phyloP scores from a whole-genome alignment of 2,888 invertebrate species.

The Cerastoderma edule region DNA sequence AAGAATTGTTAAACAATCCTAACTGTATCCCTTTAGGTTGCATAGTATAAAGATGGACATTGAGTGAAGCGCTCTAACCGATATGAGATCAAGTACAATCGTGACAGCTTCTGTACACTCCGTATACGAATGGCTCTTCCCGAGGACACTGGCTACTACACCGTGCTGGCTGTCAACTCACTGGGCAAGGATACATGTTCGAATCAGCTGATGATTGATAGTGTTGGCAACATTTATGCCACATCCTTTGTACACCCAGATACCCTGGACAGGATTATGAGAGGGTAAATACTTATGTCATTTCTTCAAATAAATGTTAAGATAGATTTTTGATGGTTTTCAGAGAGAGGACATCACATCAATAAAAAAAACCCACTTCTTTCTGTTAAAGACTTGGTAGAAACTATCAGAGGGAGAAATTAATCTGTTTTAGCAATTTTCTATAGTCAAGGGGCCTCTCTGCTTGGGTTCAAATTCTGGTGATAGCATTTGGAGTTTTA shows the following conservation, averaged over 20 bases:
- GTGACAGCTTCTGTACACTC: conserved; percentile 94
- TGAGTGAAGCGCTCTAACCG: conserved; percentile 91
- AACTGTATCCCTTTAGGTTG: conserved; percentile 86
- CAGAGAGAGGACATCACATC: neutral
- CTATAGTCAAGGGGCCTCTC: no score
- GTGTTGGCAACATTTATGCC: conserved; percentile 80
- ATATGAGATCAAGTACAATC: conserved; percentile 89
- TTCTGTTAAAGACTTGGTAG: no score
- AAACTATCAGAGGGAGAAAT: no score
- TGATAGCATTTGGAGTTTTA: no score
- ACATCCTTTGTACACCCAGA: conserved; percentile 83
- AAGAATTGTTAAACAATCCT: no score
- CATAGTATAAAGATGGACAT: conserved; percentile 99
- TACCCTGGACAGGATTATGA: conserved; percentile 80
- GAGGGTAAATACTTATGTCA: conserved; percentile 62
- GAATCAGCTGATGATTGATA: conserved; percentile 80
- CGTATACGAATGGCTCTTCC: conserved; percentile 92
- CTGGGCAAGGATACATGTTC: conserved; percentile 87
- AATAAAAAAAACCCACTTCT: neutral
- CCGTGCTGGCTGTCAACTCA: conserved; percentile 94
- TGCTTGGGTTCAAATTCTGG: no score
- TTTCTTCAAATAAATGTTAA: neutral
- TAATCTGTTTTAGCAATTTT: no score
- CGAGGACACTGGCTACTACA: conserved; percentile 95
- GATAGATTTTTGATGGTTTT: neutral